These are phyloP conservation scores for Linyphia triangularis DNA, from an alignment of 2,888 invertebrate genomes.

Conservation along the genomic window DNA sequence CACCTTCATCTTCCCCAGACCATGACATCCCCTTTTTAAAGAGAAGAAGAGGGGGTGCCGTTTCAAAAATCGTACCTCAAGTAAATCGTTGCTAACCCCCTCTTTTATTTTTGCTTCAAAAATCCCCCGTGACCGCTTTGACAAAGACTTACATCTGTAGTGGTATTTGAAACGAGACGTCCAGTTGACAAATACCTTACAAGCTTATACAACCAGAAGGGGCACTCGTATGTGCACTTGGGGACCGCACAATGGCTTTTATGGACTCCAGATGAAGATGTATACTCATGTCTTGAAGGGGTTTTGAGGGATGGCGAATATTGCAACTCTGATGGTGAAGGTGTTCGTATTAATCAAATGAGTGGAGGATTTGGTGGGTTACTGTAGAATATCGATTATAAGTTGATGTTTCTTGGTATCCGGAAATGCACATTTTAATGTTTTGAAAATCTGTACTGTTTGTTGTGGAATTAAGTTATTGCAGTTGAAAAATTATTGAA, in stretches of 20 bases:
- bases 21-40: constrained; percentile 17
- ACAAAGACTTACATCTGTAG: constrained; percentile 60
- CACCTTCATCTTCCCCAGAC: constrained; percentile 20
- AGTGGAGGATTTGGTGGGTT: not conserved
- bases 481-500: no score
- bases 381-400: not conserved
- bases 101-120: not conserved
- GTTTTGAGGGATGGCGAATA: not conserved
- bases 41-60: not conserved
- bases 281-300: not conserved
- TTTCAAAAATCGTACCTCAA: not conserved
- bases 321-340: not conserved
- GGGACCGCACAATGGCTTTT: constrained; percentile 28
- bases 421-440: no score
- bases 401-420: not conserved
- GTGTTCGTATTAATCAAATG: no score
- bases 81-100: not conserved
- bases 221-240: constrained; percentile 17
- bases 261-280: constrained; percentile 34
- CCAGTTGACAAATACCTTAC: constrained; percentile 58
- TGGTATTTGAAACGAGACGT: constrained; percentile 29
- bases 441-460: no score
- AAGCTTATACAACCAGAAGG: constrained; percentile 15
- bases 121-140: constrained; percentile 40
- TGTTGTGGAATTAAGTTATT: no score